phyloP scores from a whole-genome alignment of 2,797 vertebrate species.

The Lateolabrax maculatus region DNA sequence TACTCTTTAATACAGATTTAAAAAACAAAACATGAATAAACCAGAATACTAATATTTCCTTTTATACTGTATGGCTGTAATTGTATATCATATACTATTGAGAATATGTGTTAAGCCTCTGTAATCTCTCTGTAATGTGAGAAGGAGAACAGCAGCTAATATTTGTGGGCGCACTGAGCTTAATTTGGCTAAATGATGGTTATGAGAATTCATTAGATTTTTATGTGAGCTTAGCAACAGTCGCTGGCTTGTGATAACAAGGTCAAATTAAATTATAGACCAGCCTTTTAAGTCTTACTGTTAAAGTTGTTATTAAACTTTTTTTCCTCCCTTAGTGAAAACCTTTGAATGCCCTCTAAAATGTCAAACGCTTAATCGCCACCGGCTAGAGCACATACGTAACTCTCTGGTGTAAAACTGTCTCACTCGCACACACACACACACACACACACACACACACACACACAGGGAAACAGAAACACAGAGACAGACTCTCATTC shows the following conservation, averaged over 20 bases:
- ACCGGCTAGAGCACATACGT: slow-evolving; percentile 1
- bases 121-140: background rate
- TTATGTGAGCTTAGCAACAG: slow-evolving; percentile 20
- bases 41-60: background rate
- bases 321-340: background rate
- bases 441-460: background rate
- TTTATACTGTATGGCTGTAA: background rate
- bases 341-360: slow-evolving; percentile 47
- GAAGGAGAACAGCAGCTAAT: background rate
- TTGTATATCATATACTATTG: background rate
- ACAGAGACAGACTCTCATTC: background rate
- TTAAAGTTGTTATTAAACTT: background rate
- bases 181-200: slow-evolving; percentile 23
- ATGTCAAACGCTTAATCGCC: slow-evolving; percentile 39
- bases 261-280: slow-evolving; percentile 44
- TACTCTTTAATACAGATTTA: too few relatives aligned
- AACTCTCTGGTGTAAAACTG: slow-evolving; percentile 38
- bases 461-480: too few relatives aligned
- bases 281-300: slow-evolving; percentile 17
- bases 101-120: background rate
- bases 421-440: background rate
- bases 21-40: background rate
- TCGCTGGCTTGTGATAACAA: slow-evolving; percentile 35
- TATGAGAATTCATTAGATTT: slow-evolving; percentile 15
- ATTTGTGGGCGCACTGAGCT: background rate